A percentile compares a stretch with the other conserved stretches of the same genome.
Evolutionary conservation across 2,797 vertebrate species (phyloP).

Genomic region (Octomys mimax): DNA sequence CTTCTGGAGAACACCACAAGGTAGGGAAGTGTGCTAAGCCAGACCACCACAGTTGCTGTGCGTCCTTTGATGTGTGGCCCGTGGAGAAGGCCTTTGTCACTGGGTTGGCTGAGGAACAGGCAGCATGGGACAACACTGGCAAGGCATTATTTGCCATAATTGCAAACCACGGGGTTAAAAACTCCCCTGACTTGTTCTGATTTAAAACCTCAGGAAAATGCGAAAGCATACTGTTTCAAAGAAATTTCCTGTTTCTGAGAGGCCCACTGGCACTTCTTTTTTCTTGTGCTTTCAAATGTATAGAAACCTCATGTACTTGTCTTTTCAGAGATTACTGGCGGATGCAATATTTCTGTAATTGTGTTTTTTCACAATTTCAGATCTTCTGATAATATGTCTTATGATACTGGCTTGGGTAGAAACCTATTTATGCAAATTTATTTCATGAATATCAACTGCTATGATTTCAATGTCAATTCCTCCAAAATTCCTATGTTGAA

Average conservation of each 20-base stretch:
- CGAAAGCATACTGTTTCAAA: constrained; percentile 30
- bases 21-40: background rate
- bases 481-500: background rate
- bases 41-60: background rate
- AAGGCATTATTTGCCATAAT: constrained; percentile 62
- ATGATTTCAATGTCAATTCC: background rate
- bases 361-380: background rate
- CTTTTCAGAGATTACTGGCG: background rate
- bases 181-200: constrained; percentile 17
- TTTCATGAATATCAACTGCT: constrained; percentile 12
- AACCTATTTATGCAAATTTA: background rate
- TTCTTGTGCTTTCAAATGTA: constrained; percentile 5
- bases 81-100: constrained; percentile 60
- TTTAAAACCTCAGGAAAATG: constrained; percentile 57
- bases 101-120: background rate
- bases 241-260: background rate
- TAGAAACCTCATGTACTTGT: background rate
- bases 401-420: background rate
- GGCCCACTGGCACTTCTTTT: constrained; percentile 4
- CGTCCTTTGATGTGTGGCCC: constrained; percentile 7
- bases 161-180: constrained; percentile 51
- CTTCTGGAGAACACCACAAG: constrained; percentile 36
- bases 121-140: background rate
- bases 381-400: background rate
- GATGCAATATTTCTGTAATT: constrained; percentile 1